Conservation (phyloP, 2,797 vertebrate species). For the Neosalanx taihuensis region DNA sequence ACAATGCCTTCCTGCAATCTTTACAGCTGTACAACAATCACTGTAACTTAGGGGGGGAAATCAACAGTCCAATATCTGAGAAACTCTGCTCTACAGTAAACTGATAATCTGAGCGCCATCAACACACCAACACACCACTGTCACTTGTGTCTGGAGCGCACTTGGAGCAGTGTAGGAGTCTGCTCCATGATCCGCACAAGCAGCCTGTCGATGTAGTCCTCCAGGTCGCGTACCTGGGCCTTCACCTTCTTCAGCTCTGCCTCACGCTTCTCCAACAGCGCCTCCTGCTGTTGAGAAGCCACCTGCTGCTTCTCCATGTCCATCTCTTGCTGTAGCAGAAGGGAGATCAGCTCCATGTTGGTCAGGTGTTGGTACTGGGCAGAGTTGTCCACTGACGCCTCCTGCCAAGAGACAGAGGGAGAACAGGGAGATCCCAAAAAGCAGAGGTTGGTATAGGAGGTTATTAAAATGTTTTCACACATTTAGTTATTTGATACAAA, state of each 20-base stretch:
- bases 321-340: constrained; percentile 89
- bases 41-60: constrained; percentile 8
- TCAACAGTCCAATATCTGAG: not conserved
- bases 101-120: constrained; percentile 12
- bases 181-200: constrained; percentile 96
- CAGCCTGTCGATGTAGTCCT: constrained; percentile 96
- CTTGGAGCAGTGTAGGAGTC: constrained; percentile 92
- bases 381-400: constrained; percentile 65
- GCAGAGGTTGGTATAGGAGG: too few species aligned
- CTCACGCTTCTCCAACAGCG: constrained; percentile 79
- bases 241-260: constrained; percentile 86
- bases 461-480: not conserved
- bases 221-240: constrained; percentile 85
- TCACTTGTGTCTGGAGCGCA: constrained; percentile 78
- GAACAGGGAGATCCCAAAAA: not conserved
- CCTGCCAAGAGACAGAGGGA: constrained; percentile 31
- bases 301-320: constrained; percentile 80
- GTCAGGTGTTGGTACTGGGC: constrained; percentile 90
- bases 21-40: constrained; percentile 1
- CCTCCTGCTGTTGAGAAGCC: constrained; percentile 64
- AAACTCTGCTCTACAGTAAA: constrained; percentile 21
- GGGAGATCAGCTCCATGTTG: constrained; percentile 91
- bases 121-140: not conserved
- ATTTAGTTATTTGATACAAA: too few species aligned
- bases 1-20: not conserved